Base-by-base conservation (phyloP, 2,797 vertebrate genomes). In the Phrynocephalus guinanensis region DNA sequence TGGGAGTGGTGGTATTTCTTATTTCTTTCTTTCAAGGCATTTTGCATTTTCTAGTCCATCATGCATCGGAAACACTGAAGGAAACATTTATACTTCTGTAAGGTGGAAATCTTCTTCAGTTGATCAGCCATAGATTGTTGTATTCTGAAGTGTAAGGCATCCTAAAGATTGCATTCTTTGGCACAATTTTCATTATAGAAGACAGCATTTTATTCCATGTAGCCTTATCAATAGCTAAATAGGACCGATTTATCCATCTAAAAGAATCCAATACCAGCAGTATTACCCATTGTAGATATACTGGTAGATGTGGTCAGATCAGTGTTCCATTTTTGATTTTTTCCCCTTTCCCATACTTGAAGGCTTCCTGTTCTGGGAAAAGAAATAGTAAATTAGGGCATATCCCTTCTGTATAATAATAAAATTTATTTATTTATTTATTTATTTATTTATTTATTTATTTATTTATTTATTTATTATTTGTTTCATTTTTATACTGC, bases 141-240 rank as follows among this genome's bases (percentile, higher is more conserved):
- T 87, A 77, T 70, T 44, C 50, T 60, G 60, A 52, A 68, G 9
- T 48, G 4, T 11, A 22, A n/a, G 48, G 18, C 56, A 6, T 63
- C 72, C 70, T 1, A 28, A 84, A 87, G 38, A 83, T 87, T 85
- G 88, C 10, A 52, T 6, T 88, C 10, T 87, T 90, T 88, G 75
- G 68, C 63, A 91, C 87, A 86, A 83, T 87, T 88, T 28, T 67
- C 78, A 81, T 85, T 50, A 89, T 82, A 83, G 79, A 1, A 15
- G 10, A 11, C 73, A 79, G 66, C 15, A 75, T 86, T 72, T 67
- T 87, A 16, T 73, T 60, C 6, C 79, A 18, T 1, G 20, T 88
- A n/a, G 2, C 87, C 84, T 91, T 33, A 87, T 73, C 0, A 3
- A 72, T 15, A 0, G 52, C 18, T 73, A 79, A 18, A 24, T 71